These are phyloP conservation scores for Lycocerus yunnanus DNA, from an alignment of 2,888 invertebrate genomes.

Conservation along the genomic window DNA sequence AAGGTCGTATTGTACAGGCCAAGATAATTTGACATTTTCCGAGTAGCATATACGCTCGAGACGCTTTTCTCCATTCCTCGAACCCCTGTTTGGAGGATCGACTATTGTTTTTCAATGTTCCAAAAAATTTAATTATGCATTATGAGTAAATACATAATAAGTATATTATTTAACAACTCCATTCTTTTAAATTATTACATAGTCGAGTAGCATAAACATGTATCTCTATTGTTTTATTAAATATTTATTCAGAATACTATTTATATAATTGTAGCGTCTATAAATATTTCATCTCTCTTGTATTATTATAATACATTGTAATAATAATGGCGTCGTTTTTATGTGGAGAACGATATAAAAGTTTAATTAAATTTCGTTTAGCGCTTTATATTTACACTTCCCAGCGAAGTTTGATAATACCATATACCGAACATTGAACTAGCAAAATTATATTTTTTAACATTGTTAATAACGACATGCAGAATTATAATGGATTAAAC, in stretches of 20 bases:
- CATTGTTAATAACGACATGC: background rate
- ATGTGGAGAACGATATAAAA: conserved; percentile 53
- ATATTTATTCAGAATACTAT: background rate
- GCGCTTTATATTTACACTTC: conserved; percentile 51
- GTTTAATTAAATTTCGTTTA: conserved; percentile 56
- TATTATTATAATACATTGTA: conserved; percentile 50
- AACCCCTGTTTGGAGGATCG: background rate
- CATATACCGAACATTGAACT: background rate
- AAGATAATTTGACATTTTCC: background rate
- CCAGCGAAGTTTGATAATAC: conserved; percentile 38
- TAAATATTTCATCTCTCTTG: conserved; percentile 39
- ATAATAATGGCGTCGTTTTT: conserved; percentile 51
- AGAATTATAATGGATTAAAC: conserved; percentile 47
- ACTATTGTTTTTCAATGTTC: background rate
- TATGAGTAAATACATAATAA: background rate
- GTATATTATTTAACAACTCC: background rate
- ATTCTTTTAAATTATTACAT: background rate
- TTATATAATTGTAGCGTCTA: background rate
- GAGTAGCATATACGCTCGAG: background rate
- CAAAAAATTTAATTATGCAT: background rate
- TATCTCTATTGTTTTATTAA: background rate
- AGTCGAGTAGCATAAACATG: background rate
- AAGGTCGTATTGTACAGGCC: background rate
- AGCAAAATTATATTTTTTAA: background rate
- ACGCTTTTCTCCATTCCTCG: background rate